Base-by-base conservation (phyloP, 2,797 vertebrate species). In the Cottoperca gobio region DNA sequence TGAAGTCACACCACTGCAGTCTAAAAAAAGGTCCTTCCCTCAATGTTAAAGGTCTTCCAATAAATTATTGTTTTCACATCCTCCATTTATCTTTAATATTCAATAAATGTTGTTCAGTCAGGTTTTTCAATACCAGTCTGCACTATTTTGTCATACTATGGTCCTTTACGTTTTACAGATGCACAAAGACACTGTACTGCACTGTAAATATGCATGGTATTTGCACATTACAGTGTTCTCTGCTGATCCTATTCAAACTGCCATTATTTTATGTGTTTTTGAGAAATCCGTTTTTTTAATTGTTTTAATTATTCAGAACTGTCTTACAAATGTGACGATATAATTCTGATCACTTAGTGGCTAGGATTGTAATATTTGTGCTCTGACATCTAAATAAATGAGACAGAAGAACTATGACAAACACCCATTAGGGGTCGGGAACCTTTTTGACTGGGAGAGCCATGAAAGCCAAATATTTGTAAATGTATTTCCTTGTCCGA, bases 1-100 rank as follows among this genome's bases (percentile, higher is more conserved):
- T 66, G 24, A 13, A 67, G 40, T 64, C 50, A 58, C 39, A 35
- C 3, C 11, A 21, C 37, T 46, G 9, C 16, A 54, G 17, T 19
- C 52, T 54, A 11, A 65, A 58, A 42, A 40, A 52, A 63, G 46
- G 50, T 72, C 66, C 76, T 83, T 85, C 69, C 75, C n/a, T 66
- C 17, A 61, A 57, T 40, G 68, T 68, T 73, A 5, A 53, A 54
- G 5, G 45, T 76, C 58, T 54, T 70, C 40, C 65, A 79, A 31
- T 45, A 24, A 24, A 21, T 24, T 2, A 13, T 43, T 33, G 42
- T 48, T 62, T 62, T 63, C 24, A 43, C 43, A 26, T 65, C 2
- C 16, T 65, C 8, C 5, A 52, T 58, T 63, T 74, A 55, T 31
- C 52, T 54, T 63, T 69, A 23, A 65, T 72, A 23, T 78, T 53